Percentiles rank a stretch among this genome's conserved stretches.
Evolutionary conservation across 1,140 invertebrate species (phyloP).

Genomic region (Saxidomus purpurata): DNA sequence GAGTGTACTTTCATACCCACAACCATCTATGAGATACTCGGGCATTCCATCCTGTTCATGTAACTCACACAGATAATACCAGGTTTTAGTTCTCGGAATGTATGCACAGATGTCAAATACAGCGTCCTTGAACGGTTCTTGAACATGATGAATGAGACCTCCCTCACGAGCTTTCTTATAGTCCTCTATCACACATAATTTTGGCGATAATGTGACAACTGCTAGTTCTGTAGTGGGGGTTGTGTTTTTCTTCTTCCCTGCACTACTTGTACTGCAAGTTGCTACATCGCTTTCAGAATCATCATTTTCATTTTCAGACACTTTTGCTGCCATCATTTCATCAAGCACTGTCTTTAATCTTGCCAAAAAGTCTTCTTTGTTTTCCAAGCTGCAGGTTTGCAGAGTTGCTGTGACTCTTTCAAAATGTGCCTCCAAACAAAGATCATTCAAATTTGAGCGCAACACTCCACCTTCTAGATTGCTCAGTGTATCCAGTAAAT

Average conservation of each 20-base stretch:
- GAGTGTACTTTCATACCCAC: slow-evolving; percentile 45
- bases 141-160: slow-evolving; percentile 26
- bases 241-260: not conserved
- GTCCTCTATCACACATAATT: slow-evolving; percentile 54
- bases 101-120: slow-evolving; percentile 60
- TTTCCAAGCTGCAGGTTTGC: slow-evolving; percentile 14
- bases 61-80: slow-evolving; percentile 45
- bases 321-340: not conserved
- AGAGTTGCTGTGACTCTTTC: not conserved
- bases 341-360: not conserved
- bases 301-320: not conserved
- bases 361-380: slow-evolving; percentile 30
- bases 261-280: not conserved
- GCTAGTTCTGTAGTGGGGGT: slow-evolving; percentile 32
- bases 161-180: slow-evolving; percentile 33
- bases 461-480: not conserved
- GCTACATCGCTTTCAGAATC: not conserved
- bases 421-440: slow-evolving; percentile 24
- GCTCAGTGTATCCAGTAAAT: slow-evolving; percentile 21
- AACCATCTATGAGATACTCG: slow-evolving; percentile 45
- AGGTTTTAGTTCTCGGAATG: slow-evolving; percentile 36
- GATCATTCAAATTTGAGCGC: slow-evolving; percentile 37
- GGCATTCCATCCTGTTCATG: slow-evolving; percentile 31
- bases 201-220: slow-evolving; percentile 45
- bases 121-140: slow-evolving; percentile 37